phyloP scores from a whole-genome alignment of 2,888 invertebrate species.

The Dolichomitus sp. region DNA sequence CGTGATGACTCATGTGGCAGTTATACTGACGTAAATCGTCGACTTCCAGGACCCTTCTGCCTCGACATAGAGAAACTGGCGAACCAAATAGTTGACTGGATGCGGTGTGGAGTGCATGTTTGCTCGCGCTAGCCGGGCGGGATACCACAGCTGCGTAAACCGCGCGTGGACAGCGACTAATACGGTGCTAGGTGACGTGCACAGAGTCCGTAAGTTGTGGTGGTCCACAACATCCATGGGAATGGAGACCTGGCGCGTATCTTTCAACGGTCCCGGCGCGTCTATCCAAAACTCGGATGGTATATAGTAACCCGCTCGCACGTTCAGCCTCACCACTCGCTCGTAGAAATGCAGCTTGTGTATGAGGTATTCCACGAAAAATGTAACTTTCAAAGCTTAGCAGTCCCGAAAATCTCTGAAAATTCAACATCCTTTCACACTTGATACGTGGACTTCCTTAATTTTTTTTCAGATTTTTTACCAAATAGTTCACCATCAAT shows the following conservation, averaged over 20 bases:
- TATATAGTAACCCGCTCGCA: background rate
- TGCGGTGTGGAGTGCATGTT: constrained; percentile 7
- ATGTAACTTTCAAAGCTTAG: too few relatives aligned
- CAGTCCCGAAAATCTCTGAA: too few relatives aligned
- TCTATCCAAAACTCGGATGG: constrained; percentile 20
- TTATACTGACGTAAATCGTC: background rate
- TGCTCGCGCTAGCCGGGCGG: background rate
- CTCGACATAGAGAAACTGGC: constrained; percentile 2
- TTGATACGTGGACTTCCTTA: too few relatives aligned
- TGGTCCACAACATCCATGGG: constrained; percentile 23
- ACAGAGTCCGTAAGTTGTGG: constrained; percentile 1
- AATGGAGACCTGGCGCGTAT: constrained; percentile 25
- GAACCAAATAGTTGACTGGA: background rate
- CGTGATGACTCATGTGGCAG: background rate
- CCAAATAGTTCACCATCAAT: too few relatives aligned
- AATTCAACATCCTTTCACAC: too few relatives aligned
- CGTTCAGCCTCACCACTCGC: constrained; percentile 6
- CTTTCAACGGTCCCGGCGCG: constrained; percentile 29
- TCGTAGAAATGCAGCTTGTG: background rate
- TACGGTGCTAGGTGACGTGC: constrained; percentile 51
- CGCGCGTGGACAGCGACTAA: constrained; percentile 53
- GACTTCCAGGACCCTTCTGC: constrained; percentile 14
- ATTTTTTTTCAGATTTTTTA: too few relatives aligned
- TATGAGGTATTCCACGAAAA: background rate
- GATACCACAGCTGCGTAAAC: constrained; percentile 58